A percentile compares a stretch with the other conserved stretches of the same genome.
These are phyloP conservation scores for Anguilla pacifica DNA, from an alignment of 2,797 vertebrate genomes.

Conservation along the genomic window DNA sequence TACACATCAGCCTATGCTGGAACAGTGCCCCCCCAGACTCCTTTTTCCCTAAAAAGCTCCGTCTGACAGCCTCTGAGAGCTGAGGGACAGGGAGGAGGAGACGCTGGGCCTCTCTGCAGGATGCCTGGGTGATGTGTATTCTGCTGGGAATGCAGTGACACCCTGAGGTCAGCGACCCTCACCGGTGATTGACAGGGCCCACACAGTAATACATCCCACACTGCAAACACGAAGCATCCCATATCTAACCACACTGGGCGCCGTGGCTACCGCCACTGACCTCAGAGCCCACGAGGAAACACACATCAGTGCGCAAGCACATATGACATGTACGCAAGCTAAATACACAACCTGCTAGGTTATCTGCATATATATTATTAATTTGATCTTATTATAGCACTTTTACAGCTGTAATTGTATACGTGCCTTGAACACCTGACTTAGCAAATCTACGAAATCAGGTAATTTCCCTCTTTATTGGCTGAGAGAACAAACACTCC, in stretches of 20 bases:
- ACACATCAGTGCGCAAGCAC: not conserved
- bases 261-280: not conserved
- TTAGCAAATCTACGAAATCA: not conserved
- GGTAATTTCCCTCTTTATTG: not conserved
- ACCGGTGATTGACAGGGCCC: not conserved
- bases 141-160: not conserved
- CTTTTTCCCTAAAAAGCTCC: not conserved
- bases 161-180: not conserved
- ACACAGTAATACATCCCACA: not conserved
- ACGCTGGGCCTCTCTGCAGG: not conserved
- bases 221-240: not conserved
- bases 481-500: not conserved
- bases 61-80: not conserved
- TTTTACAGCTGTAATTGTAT: not conserved
- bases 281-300: not conserved
- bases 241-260: not conserved
- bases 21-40: not conserved
- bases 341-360: not conserved
- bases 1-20: not conserved
- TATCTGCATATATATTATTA: not conserved
- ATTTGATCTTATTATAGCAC: not conserved
- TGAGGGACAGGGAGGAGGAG: not conserved
- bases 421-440: not conserved
- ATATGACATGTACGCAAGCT: not conserved
- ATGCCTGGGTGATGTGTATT: slow-evolving; percentile 7